Percentiles rank a stretch among this genome's conserved stretches.
phyloP scores from a whole-genome alignment of 2,113 vertebrate genomes.

The Laterallus jamaicensis region DNA sequence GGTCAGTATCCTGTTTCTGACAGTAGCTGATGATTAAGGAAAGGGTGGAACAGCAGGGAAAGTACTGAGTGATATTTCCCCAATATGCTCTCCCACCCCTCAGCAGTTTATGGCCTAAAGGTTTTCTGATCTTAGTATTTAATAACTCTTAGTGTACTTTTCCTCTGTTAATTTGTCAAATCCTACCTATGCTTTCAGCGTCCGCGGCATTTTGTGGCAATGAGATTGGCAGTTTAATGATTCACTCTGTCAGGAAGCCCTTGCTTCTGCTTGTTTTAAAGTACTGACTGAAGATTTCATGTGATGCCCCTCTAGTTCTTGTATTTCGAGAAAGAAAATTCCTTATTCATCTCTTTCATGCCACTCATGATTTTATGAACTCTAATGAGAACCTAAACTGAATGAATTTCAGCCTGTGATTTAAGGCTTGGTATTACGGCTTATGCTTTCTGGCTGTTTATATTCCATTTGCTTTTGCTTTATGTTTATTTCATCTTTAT shows the following conservation, averaged over 20 bases:
- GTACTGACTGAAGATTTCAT: background rate
- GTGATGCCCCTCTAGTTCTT: background rate
- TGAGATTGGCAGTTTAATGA: background rate
- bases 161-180: constrained; percentile 4
- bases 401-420: background rate
- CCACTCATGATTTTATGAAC: background rate
- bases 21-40: constrained; percentile 30
- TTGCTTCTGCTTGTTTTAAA: background rate
- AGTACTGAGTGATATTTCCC: constrained; percentile 42
- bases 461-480: constrained; percentile 27
- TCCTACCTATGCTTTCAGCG: background rate
- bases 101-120: background rate
- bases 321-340: background rate
- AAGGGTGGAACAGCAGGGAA: constrained; percentile 34
- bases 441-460: background rate
- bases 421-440: background rate
- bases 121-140: background rate
- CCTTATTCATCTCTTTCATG: background rate
- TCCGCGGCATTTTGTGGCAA: background rate
- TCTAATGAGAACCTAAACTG: background rate
- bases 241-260: background rate
- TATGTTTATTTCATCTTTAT: constrained; percentile 54
- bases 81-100: background rate
- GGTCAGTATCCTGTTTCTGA: constrained; percentile 59
- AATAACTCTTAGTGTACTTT: background rate